phyloP scores from a whole-genome alignment of 2,888 invertebrate genomes.

The Cephus pulcher region DNA sequence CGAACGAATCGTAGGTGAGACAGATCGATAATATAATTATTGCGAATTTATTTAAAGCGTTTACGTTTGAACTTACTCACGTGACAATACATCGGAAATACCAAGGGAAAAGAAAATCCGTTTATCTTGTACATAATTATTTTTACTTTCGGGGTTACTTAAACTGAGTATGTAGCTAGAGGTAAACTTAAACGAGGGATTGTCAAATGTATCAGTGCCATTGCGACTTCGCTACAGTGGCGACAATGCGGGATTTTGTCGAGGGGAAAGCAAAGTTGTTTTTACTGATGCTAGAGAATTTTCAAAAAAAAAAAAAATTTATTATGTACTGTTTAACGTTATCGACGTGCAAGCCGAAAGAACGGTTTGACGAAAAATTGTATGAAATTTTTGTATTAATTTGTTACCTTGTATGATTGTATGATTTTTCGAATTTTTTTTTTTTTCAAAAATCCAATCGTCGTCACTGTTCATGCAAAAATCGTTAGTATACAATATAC shows the following conservation, averaged over 20 bases:
- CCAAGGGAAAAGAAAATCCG: neutral
- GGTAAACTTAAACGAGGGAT: neutral
- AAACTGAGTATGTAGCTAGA: neutral
- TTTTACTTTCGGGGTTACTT: neutral
- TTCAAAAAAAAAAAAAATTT: too few species aligned
- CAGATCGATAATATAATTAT: conserved; percentile 4
- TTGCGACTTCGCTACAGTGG: neutral
- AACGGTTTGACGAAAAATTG: neutral
- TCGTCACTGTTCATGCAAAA: neutral
- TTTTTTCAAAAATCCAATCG: neutral
- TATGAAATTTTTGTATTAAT: neutral
- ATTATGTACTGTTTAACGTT: neutral
- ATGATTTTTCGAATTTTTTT: neutral
- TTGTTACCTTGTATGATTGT: neutral
- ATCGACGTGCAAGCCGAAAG: neutral
- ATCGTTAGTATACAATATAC: neutral
- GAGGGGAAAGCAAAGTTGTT: conserved; percentile 17
- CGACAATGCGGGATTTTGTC: neutral
- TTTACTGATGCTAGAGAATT: conserved; percentile 11
- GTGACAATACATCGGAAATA: neutral
- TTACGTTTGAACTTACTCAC: neutral
- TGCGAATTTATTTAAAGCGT: conserved; percentile 4
- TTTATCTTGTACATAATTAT: conserved; percentile 2
- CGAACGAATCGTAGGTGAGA: neutral
- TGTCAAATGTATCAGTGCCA: neutral